A percentile compares a stretch with the other conserved stretches of the same genome.
phyloP scores from a whole-genome alignment of 2,888 invertebrate species.

The Crocallis elinguaria region DNA sequence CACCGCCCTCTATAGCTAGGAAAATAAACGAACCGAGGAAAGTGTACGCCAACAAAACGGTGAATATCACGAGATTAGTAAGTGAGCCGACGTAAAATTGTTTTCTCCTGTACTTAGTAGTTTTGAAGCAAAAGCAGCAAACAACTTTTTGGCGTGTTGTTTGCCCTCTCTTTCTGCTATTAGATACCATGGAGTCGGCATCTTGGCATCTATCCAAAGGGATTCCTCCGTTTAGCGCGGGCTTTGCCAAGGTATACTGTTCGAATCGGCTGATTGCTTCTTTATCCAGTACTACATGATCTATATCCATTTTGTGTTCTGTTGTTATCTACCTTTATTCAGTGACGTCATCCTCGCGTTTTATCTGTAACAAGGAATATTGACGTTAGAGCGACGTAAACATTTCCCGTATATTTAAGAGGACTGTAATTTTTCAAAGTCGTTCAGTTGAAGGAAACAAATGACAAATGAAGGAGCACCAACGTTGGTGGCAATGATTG shows the following conservation, averaged over 20 bases:
- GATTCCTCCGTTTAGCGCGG: slow-evolving; percentile 79
- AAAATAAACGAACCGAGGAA: slow-evolving; percentile 91
- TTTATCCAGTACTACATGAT: slow-evolving; percentile 80
- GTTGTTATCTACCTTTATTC: slow-evolving; percentile 60
- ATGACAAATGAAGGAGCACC: slow-evolving; percentile 76
- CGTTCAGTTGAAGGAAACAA: slow-evolving; percentile 58
- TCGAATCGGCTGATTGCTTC: slow-evolving; percentile 81
- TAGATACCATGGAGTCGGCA: slow-evolving; percentile 78
- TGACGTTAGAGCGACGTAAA: slow-evolving; percentile 37
- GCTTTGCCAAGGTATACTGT: slow-evolving; percentile 80
- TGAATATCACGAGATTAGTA: slow-evolving; percentile 93
- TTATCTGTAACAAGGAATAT: slow-evolving; percentile 76
- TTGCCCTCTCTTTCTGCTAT: slow-evolving; percentile 78
- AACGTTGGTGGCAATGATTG: slow-evolving; percentile 63
- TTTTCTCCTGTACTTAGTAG: slow-evolving; percentile 81
- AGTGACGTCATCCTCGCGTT: slow-evolving; percentile 58
- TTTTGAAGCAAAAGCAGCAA: slow-evolving; percentile 84
- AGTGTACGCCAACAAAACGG: slow-evolving; percentile 92
- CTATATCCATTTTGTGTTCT: slow-evolving; percentile 72
- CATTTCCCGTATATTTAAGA: slow-evolving; percentile 50
- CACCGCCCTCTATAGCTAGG: slow-evolving; percentile 91
- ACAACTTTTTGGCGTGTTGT: slow-evolving; percentile 80
- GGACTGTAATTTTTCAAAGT: slow-evolving; percentile 74
- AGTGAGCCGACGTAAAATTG: slow-evolving; percentile 90
- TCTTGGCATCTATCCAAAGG: slow-evolving; percentile 84